Evolutionary conservation across 1,140 invertebrate genomes (phyloP).

Genomic region (Cephus cinctus): DNA sequence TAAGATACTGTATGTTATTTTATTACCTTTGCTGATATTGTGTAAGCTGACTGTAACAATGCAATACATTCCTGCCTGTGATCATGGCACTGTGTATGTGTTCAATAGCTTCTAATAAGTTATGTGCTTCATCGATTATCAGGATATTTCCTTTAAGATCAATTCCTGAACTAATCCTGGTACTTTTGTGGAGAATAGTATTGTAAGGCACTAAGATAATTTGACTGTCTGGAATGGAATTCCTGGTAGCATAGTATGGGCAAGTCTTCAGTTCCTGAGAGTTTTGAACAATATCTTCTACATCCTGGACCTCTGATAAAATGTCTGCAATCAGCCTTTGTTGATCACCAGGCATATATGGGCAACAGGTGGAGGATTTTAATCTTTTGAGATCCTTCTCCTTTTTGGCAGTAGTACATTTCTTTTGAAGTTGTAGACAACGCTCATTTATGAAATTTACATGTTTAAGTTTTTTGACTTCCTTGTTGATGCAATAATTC

Average conservation of each 20-base stretch:
- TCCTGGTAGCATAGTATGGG: slow-evolving; percentile 86
- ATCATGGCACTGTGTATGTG: slow-evolving; percentile 81
- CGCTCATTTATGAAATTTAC: slow-evolving; percentile 89
- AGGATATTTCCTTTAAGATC: slow-evolving; percentile 81
- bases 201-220: slow-evolving; percentile 84
- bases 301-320: slow-evolving; percentile 75
- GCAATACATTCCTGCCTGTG: slow-evolving; percentile 64
- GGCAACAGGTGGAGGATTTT: slow-evolving; percentile 63
- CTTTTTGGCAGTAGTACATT: slow-evolving; percentile 62
- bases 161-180: slow-evolving; percentile 69
- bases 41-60: slow-evolving; percentile 70
- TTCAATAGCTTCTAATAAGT: slow-evolving; percentile 88
- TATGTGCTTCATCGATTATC: slow-evolving; percentile 97
- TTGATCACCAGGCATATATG: slow-evolving; percentile 65
- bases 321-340: slow-evolving; percentile 66
- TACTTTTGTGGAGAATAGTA: slow-evolving; percentile 82
- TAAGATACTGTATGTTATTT: neutral
- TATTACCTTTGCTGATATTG: slow-evolving; percentile 71
- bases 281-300: slow-evolving; percentile 79
- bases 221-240: slow-evolving; percentile 78
- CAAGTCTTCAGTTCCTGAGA: slow-evolving; percentile 77
- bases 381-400: slow-evolving; percentile 65
- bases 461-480: slow-evolving; percentile 75
- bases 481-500: slow-evolving; percentile 88
- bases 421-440: slow-evolving; percentile 87